Conservation (phyloP, 1,140 invertebrate genomes). For the Pygmarrhopalites habei region DNA sequence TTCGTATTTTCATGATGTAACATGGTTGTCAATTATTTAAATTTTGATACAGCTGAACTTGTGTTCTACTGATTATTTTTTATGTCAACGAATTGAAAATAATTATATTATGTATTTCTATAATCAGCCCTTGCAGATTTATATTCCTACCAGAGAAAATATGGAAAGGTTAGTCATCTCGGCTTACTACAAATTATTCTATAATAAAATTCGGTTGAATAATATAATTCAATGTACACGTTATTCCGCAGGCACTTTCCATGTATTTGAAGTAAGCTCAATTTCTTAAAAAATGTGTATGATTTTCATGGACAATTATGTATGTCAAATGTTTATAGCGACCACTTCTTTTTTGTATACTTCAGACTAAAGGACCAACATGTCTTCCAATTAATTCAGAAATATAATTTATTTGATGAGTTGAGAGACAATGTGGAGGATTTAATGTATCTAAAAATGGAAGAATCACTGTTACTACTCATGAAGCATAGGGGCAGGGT, state of each 20-base stretch:
- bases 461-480: slow-evolving; percentile 74
- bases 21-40: too few relatives aligned
- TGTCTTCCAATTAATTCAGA: slow-evolving; percentile 79
- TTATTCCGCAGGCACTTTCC: too few relatives aligned
- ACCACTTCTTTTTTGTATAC: slow-evolving; percentile 27
- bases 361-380: slow-evolving; percentile 60
- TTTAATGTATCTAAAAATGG: slow-evolving; percentile 80
- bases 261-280: slow-evolving; percentile 75
- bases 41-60: too few relatives aligned
- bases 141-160: slow-evolving; percentile 82
- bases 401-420: slow-evolving; percentile 69
- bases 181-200: too few relatives aligned
- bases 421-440: slow-evolving; percentile 81
- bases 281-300: slow-evolving; percentile 4
- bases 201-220: too few relatives aligned
- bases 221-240: too few relatives aligned
- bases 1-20: too few relatives aligned
- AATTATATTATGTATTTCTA: too few relatives aligned
- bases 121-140: slow-evolving; percentile 84
- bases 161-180: too few relatives aligned
- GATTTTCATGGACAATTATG: neutral
- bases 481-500: slow-evolving; percentile 70
- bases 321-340: slow-evolving; percentile 1
- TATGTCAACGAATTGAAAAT: too few relatives aligned
- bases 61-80: too few relatives aligned